These are phyloP conservation scores for Melanitta fusca DNA, from an alignment of 2,797 vertebrate species.

Conservation along the genomic window DNA sequence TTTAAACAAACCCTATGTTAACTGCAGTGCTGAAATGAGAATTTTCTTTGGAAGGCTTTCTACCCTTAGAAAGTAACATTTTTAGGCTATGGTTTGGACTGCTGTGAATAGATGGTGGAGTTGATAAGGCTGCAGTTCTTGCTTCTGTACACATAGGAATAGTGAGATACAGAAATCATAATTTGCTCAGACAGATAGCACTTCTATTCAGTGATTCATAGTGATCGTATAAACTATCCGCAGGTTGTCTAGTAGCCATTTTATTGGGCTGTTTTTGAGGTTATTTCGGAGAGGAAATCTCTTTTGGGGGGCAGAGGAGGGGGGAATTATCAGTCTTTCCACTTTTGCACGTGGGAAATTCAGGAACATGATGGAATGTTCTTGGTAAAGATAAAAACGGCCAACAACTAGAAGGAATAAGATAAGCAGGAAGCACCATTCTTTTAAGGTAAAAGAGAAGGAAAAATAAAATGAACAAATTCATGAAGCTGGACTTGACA, in stretches of 20 bases:
- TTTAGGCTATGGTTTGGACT: background rate
- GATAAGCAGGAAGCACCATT: background rate
- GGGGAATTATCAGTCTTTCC: background rate
- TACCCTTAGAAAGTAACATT: background rate
- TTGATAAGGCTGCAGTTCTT: background rate
- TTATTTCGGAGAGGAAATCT: background rate
- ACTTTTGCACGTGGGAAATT: background rate
- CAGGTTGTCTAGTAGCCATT: background rate
- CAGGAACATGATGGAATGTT: background rate
- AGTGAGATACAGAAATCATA: background rate
- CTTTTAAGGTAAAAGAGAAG: background rate
- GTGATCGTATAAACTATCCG: background rate
- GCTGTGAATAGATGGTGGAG: background rate
- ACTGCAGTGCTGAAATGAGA: background rate
- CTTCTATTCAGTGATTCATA: background rate
- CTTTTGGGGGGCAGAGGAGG: too few relatives aligned
- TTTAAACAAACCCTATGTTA: background rate
- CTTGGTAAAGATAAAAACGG: background rate
- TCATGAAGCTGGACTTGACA: background rate
- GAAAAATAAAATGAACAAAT: too few relatives aligned
- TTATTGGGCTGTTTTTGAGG: background rate
- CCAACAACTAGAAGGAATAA: background rate
- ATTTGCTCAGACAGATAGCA: background rate
- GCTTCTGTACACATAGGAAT: background rate
- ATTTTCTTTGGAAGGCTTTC: background rate